These are phyloP conservation scores for Saguinus oedipus DNA, from an alignment of 2,797 vertebrate species.

Conservation along the genomic window DNA sequence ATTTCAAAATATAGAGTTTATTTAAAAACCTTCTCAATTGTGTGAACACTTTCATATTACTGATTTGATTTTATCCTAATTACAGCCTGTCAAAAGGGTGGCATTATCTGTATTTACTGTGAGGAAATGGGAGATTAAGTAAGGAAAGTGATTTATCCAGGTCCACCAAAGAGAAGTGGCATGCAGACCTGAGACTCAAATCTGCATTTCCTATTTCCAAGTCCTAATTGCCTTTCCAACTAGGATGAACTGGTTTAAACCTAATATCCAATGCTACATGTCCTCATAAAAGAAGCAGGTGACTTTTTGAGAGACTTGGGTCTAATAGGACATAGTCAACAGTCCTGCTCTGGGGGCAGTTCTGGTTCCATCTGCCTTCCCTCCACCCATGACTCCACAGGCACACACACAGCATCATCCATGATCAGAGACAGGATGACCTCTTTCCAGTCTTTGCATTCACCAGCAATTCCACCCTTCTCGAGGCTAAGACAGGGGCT, in stretches of 20 bases:
- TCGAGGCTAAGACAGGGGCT: background rate
- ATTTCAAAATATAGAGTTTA: background rate
- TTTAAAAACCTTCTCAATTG: background rate
- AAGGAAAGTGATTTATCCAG: background rate
- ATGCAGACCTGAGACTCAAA: background rate
- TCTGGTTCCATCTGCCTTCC: background rate
- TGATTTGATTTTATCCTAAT: background rate
- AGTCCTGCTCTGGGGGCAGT: background rate
- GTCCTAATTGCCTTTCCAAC: background rate
- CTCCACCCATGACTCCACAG: too few species aligned
- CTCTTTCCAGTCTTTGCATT: too few species aligned
- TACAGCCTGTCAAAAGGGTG: background rate
- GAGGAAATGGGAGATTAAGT: background rate
- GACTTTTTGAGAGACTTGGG: background rate
- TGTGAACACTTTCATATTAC: background rate
- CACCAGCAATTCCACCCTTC: background rate
- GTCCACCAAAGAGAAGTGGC: background rate
- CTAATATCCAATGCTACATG: background rate
- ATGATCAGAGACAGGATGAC: background rate
- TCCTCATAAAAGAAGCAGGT: background rate
- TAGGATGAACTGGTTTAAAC: background rate
- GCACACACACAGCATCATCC: rapidly evolving
- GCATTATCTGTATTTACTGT: background rate
- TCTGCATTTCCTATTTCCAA: background rate
- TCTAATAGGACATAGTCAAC: background rate